Conservation (phyloP, 2,797 vertebrate genomes). For the Aselliscus stoliczkanus region DNA sequence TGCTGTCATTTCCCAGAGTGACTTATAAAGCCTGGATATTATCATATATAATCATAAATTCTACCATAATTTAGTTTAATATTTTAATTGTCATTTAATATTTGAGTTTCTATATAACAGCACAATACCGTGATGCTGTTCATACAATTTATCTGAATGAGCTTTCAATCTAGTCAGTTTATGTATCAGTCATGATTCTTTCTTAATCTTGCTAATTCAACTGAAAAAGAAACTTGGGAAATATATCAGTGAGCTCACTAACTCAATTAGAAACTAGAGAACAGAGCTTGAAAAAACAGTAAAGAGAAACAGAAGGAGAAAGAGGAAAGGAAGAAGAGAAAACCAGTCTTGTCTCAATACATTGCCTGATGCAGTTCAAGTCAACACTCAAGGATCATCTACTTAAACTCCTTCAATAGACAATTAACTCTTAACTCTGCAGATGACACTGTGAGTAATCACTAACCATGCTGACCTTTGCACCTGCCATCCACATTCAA, state of each 20-base stretch:
- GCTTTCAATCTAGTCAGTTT: background rate
- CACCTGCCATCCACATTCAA: background rate
- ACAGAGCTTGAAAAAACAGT: background rate
- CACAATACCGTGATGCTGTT: background rate
- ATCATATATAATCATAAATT: background rate
- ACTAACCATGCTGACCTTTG: background rate
- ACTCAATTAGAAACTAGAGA: background rate
- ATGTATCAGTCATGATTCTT: background rate
- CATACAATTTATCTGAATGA: background rate
- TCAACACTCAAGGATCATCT: no score
- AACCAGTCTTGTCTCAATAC: fast-evolving
- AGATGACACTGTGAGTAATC: no score
- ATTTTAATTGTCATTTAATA: background rate
- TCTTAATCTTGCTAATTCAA: background rate
- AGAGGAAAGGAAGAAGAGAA: fast-evolving
- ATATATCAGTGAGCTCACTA: background rate
- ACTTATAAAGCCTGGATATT: background rate
- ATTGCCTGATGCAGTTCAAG: background rate
- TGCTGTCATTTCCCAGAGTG: background rate
- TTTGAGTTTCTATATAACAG: background rate
- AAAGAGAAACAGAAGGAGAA: background rate
- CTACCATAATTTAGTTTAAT: background rate
- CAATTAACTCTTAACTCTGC: no score
- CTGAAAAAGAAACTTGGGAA: background rate
- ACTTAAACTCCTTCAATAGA: background rate